phyloP scores from a whole-genome alignment of 2,888 invertebrate species.

The Ecdyonurus torrentis region DNA sequence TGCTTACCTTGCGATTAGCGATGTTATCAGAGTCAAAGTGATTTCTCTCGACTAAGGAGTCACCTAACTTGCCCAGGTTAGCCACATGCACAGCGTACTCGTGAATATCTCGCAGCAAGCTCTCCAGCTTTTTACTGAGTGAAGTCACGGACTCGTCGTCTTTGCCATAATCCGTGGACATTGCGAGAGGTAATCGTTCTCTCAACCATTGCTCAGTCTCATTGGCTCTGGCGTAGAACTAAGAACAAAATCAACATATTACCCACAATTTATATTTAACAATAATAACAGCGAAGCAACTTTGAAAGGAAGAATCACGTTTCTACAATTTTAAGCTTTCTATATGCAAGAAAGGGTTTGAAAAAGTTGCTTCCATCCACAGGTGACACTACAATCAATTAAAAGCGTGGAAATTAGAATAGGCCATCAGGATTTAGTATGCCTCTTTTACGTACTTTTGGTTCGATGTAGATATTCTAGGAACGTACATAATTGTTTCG shows the following conservation, averaged over 20 bases:
- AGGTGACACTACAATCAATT: too few relatives aligned
- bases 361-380: too few relatives aligned
- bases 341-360: too few relatives aligned
- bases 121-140: slow-evolving; percentile 68
- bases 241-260: slow-evolving; percentile 17
- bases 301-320: too few relatives aligned
- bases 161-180: slow-evolving; percentile 65
- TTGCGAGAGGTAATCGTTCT: slow-evolving; percentile 61
- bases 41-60: slow-evolving; percentile 47
- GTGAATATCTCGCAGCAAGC: slow-evolving; percentile 60
- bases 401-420: too few relatives aligned
- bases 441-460: too few relatives aligned
- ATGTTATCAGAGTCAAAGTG: slow-evolving; percentile 71
- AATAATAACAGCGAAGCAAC: too few relatives aligned
- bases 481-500: too few relatives aligned
- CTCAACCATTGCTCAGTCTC: slow-evolving; percentile 89
- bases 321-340: too few relatives aligned
- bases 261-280: background rate
- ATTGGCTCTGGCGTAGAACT: slow-evolving; percentile 76
- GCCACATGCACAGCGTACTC: slow-evolving; percentile 57
- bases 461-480: too few relatives aligned
- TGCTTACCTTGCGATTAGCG: slow-evolving; percentile 36
- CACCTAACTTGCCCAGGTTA: slow-evolving; percentile 48
- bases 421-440: too few relatives aligned
- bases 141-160: slow-evolving; percentile 84